Conservation (phyloP, 2,113 vertebrate species). For the Bufo bufo region DNA sequence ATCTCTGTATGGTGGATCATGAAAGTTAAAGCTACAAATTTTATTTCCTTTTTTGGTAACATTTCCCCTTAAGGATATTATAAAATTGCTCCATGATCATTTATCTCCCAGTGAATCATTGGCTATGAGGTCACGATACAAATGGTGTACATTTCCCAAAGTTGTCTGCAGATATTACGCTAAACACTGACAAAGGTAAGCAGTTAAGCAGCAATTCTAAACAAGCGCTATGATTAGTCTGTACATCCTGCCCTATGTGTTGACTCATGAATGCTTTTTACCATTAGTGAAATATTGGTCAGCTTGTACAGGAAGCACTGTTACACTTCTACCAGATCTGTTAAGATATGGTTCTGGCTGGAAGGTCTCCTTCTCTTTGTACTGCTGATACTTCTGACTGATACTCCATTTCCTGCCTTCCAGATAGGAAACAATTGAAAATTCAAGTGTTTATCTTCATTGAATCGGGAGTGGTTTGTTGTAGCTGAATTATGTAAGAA, state of each 20-base stretch:
- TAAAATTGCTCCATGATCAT: not conserved
- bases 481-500: conserved; percentile 45
- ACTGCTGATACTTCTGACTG: conserved; percentile 46
- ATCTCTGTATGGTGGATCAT: not conserved
- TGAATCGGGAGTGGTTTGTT: conserved; percentile 34
- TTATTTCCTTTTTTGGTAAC: conserved; percentile 17
- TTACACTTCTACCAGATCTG: conserved; percentile 41
- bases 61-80: not conserved
- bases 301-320: conserved; percentile 16
- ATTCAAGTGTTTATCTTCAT: conserved; percentile 52
- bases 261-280: conserved; percentile 24
- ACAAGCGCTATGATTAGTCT: conserved; percentile 12
- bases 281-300: conserved; percentile 23
- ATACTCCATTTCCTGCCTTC: conserved; percentile 49
- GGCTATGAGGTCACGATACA: conserved; percentile 7
- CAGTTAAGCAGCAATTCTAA: not conserved
- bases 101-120: not conserved
- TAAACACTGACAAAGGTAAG: not conserved
- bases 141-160: conserved; percentile 8
- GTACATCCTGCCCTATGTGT: conserved; percentile 28
- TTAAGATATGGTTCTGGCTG: conserved; percentile 32
- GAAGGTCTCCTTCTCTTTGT: conserved; percentile 40
- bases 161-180: conserved; percentile 14
- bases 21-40: not conserved
- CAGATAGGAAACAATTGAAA: conserved; percentile 55